Base-by-base conservation (phyloP, 2,888 invertebrate genomes). In the Eubasilissa splendida region DNA sequence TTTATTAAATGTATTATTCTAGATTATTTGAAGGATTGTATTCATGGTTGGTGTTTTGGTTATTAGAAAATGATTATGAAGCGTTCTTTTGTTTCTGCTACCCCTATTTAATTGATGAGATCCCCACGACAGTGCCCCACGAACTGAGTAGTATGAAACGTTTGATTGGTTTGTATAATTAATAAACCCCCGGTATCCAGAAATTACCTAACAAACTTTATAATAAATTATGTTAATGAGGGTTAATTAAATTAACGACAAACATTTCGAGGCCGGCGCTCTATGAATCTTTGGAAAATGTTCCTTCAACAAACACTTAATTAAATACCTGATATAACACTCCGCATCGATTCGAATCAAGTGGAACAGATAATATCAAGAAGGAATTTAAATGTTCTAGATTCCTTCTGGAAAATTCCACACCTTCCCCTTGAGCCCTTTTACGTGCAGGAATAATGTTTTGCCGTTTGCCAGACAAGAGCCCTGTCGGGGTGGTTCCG, bases 221-320 rank as follows among this genome's bases (percentile, higher is more conserved):
- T 68, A 52, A 22, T 53, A 52, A 14, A 68, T 22, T 68, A 66
- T 66, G 42, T 10, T 52, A 68, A 31, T 11, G 7, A n/a, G 7
- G 52, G 9, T 68, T 53, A 68, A 68, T 68, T 68, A 50, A 53
- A 68, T 53, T 52, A 68, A 50, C 14, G 50, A n/a, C 50, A 50
- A 8, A 14, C 50, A 68, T 14, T 52, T 7, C 4, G 33, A 33
- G 11, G 4, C 33, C 11, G 31, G 31, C n/a, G 22, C 53, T 52
- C 53, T 9, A 68, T 68, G 52, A 68, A 68, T 68, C 68, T 68
- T 14, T 8, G 53, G 42, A 53, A 53, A 53, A 2, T 9, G 14
- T 52, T 53, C 14, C 53, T 50, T 11, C 7, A 68, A 68, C 68
- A 52, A 68, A 50, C 42, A 52, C 52, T 70, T 70, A 54, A 70